A percentile compares a stretch with the other conserved stretches of the same genome.
These are phyloP conservation scores for Sander vitreus DNA, from an alignment of 2,113 vertebrate genomes.

Conservation along the genomic window DNA sequence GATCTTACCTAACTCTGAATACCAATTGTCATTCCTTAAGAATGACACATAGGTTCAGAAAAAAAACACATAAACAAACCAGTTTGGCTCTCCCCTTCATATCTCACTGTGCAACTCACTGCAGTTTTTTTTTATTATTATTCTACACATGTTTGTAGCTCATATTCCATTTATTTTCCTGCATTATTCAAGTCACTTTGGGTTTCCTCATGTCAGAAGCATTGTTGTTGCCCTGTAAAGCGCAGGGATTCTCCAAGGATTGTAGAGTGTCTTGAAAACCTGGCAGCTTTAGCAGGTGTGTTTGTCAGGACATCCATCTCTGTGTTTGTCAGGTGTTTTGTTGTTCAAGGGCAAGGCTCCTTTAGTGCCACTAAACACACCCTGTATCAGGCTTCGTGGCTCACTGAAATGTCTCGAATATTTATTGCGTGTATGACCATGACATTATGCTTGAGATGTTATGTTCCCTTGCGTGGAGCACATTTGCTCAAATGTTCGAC, in stretches of 20 bases:
- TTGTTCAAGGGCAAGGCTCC: constrained; percentile 37
- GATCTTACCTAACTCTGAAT: neutral
- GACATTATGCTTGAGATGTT: neutral
- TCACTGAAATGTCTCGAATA: neutral
- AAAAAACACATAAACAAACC: constrained; percentile 6
- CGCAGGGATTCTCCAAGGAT: constrained; percentile 44
- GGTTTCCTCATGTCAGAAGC: constrained; percentile 1
- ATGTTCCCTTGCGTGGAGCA: neutral
- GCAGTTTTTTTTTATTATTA: neutral
- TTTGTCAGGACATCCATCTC: constrained; percentile 37
- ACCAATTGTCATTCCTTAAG: constrained; percentile 7
- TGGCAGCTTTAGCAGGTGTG: constrained; percentile 22
- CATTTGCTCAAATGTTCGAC: constrained; percentile 47
- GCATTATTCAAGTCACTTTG: neutral
- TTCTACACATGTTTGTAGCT: neutral
- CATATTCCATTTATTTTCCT: neutral
- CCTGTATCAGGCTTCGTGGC: neutral
- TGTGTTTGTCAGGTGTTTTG: constrained; percentile 35
- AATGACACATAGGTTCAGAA: constrained; percentile 14
- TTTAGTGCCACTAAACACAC: constrained; percentile 1
- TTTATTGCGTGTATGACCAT: neutral
- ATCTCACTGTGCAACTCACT: neutral
- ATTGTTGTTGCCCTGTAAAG: constrained; percentile 9
- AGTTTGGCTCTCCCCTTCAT: neutral
- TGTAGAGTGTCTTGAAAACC: constrained; percentile 58